Base-by-base conservation (phyloP, 2,888 invertebrate species). In the Caenorhabditis sp. region DNA sequence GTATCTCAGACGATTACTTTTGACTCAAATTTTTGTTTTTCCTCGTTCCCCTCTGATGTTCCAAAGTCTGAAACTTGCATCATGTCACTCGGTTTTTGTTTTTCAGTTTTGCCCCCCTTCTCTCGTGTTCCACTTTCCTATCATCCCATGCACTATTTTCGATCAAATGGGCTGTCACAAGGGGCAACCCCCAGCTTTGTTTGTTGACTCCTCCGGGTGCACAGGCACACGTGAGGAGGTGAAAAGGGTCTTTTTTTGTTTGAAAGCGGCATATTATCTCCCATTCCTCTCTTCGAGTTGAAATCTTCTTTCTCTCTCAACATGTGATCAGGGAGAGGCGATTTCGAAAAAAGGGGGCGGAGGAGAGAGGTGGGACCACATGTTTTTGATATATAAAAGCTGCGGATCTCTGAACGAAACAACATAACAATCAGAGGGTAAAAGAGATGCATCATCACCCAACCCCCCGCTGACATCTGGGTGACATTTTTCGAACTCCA, bases 351-450 rank as follows among this genome's bases (percentile, higher is more conserved):
- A 38, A 38, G 38, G 38, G 38, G 38, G 38, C 38, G 38, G 38
- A 10, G 38, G 31, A 6, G 31, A 10, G 54, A 14, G 54, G 54
- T 54, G 54, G 26, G 54, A 54, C 54, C 54, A 54, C 54, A 54
- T 54, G 54, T 54, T 54, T 54, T 54, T 54, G 54, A 54, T 54
- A 54, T 54, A 54, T 54, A 54, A 54, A 54, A 54, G 26, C 54
- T 26, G 24, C 5, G 51, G 54, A 54, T 54, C 54, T 54, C 26
- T 54, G 54, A 26, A 54, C 54, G 47, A n/a, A 47, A 47, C 12
- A 47, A 47, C 8, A 47, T 16, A 47, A 16, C n/a, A n/a, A n/a
- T n/a, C n/a, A n/a, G n/a, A 14, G 10, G 47, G 16, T 19, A 47
- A 19, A n/a, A n/a, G 47, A 47, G 47, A 47, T 47, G 47, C 47